Conservation (phyloP, 37 sponge, comb jelly and placozoan genomes). For the Amphimedon queenslandica region DNA sequence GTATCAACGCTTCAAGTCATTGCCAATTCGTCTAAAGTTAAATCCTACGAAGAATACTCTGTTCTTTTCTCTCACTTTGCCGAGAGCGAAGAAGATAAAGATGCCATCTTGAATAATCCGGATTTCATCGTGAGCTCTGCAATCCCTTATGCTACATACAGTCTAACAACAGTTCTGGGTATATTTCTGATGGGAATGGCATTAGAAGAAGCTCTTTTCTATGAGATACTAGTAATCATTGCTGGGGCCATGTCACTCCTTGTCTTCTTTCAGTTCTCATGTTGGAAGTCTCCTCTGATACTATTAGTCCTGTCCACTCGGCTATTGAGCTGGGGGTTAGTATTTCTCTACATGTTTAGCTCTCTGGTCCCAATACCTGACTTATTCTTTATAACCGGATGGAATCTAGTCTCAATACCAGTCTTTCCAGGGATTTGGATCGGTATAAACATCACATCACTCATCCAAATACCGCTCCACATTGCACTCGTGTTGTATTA, state of each 20-base stretch:
- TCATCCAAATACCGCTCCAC: slow-evolving; percentile 34
- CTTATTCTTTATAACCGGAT: slow-evolving; percentile 6
- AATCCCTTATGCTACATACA: slow-evolving; percentile 25
- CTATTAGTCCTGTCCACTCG: slow-evolving; percentile 3
- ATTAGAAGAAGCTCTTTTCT: not conserved
- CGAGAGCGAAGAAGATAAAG: not conserved
- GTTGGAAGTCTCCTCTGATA: slow-evolving; percentile 17
- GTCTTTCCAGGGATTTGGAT: slow-evolving; percentile 7
- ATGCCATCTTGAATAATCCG: not conserved
- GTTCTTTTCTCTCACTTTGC: not conserved
- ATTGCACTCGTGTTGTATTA: not conserved
- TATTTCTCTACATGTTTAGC: slow-evolving; percentile 4
- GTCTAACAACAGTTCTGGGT: slow-evolving; percentile 1
- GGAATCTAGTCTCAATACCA: slow-evolving; percentile 5
- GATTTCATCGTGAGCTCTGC: not conserved
- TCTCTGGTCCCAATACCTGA: slow-evolving; percentile 8
- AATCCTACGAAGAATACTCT: slow-evolving; percentile 7
- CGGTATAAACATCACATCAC: slow-evolving; percentile 14
- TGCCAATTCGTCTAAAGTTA: slow-evolving; percentile 9
- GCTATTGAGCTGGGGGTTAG: not conserved
- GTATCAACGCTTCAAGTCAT: slow-evolving; percentile 36
- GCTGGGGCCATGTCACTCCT: not conserved
- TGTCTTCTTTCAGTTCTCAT: slow-evolving; percentile 34
- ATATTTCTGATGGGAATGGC: slow-evolving; percentile 24
- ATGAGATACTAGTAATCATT: slow-evolving; percentile 7